Conservation (phyloP, 2,888 invertebrate species). For the Malachius bipustulatus region DNA sequence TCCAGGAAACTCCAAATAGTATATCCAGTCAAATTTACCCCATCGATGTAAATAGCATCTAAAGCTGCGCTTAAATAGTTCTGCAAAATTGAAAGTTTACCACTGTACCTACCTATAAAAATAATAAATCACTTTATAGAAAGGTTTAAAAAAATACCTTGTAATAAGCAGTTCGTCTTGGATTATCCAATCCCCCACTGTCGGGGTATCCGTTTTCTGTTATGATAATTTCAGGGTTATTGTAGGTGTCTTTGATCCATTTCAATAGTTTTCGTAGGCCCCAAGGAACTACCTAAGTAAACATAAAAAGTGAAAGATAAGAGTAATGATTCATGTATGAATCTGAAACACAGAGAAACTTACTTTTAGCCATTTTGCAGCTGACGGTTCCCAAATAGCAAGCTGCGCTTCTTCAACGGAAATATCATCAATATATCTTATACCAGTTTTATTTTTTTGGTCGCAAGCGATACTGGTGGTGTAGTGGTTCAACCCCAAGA, state of each 20-base stretch:
- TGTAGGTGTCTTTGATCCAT: conserved; percentile 19
- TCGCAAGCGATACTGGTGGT: conserved; percentile 48
- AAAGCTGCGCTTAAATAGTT: conserved; percentile 18
- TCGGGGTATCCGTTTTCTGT: conserved; percentile 21
- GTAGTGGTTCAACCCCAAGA: conserved; percentile 65
- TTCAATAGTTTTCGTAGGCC: conserved; percentile 18
- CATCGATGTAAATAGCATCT: conserved; percentile 19
- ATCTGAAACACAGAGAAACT: no score
- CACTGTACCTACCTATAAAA: not conserved
- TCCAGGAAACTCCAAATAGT: conserved; percentile 23
- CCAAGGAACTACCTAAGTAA: conserved; percentile 20
- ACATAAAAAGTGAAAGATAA: no score
- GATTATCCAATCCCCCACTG: conserved; percentile 20
- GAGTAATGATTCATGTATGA: no score
- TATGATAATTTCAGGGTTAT: no score
- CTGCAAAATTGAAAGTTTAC: conserved; percentile 17
- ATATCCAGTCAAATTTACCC: conserved; percentile 20
- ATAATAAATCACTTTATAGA: not conserved
- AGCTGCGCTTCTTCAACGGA: no score
- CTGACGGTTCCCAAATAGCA: no score
- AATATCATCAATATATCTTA: no score
- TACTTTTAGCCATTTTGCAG: no score
- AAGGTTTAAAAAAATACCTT: not conserved
- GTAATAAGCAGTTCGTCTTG: conserved; percentile 15
- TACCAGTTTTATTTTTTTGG: conserved; percentile 9